These are phyloP conservation scores for Drosophila maculinotata DNA, from an alignment of 2,888 invertebrate species.

Conservation along the genomic window DNA sequence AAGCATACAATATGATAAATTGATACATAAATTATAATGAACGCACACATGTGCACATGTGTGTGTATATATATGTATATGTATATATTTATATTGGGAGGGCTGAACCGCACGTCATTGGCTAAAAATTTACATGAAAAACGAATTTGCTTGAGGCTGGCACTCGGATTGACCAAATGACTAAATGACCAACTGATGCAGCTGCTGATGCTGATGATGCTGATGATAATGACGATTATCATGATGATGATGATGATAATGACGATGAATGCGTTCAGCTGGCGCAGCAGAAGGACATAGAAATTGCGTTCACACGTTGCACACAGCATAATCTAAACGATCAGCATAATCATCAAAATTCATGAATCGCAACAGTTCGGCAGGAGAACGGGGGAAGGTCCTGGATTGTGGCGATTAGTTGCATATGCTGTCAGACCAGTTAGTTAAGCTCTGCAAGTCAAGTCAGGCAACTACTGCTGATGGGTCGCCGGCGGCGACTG, in stretches of 20 bases:
- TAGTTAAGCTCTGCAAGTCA: slow-evolving; percentile 19
- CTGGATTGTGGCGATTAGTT: slow-evolving; percentile 60
- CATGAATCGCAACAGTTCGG: slow-evolving; percentile 61
- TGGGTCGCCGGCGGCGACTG: slow-evolving; percentile 27
- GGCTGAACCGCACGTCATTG: slow-evolving; percentile 56
- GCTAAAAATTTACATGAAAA: slow-evolving; percentile 79
- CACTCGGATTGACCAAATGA: slow-evolving; percentile 40
- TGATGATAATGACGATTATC: no score
- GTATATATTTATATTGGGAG: not conserved
- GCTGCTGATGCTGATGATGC: slow-evolving; percentile 38
- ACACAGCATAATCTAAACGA: slow-evolving; percentile 61
- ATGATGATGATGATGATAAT: slow-evolving; percentile 47
- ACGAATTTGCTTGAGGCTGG: slow-evolving; percentile 60
- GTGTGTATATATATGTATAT: not conserved
- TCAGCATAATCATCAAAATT: slow-evolving; percentile 77
- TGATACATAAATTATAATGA: slow-evolving; percentile 79
- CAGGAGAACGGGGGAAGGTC: slow-evolving; percentile 1
- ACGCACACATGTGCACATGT: slow-evolving; percentile 52
- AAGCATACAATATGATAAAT: slow-evolving; percentile 68
- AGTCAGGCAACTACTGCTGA: slow-evolving; percentile 22
- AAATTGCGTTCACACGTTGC: slow-evolving; percentile 74
- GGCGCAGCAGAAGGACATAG: slow-evolving; percentile 9
- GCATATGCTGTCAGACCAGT: slow-evolving; percentile 52
- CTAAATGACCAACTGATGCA: slow-evolving; percentile 57
- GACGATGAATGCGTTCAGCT: no score